Percentiles rank a stretch among this genome's conserved stretches.
Evolutionary conservation across 2,113 vertebrate species (phyloP).

Genomic region (Prunella himalayana): DNA sequence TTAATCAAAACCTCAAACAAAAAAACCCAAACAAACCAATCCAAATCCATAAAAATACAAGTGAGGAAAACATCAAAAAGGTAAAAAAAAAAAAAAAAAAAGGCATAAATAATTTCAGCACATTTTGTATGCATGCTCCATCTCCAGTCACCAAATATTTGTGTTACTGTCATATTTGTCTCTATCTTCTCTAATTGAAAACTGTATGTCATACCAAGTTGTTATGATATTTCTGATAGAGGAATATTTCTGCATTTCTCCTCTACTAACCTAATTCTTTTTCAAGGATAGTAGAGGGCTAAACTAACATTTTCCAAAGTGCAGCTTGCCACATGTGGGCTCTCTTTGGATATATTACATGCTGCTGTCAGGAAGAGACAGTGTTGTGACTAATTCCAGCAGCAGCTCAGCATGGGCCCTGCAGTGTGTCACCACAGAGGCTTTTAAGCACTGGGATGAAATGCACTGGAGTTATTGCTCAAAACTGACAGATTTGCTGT

Average conservation of each 20-base stretch:
- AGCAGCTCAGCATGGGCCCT: neutral
- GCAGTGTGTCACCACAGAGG: neutral
- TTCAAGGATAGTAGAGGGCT: neutral
- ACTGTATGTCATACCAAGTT: neutral
- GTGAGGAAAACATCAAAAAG: neutral
- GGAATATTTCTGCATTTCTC: neutral
- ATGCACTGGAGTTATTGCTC: neutral
- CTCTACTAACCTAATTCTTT: neutral
- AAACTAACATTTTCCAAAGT: neutral
- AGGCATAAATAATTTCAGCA: neutral
- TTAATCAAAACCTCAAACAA: neutral
- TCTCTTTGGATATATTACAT: fast-evolving
- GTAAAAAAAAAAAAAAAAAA: too few relatives aligned
- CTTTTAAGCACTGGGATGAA: neutral
- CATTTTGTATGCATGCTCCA: neutral
- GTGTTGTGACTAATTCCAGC: fast-evolving
- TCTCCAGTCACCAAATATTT: neutral
- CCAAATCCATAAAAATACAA: neutral
- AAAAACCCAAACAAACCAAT: neutral
- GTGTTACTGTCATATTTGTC: neutral
- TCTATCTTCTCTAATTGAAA: neutral
- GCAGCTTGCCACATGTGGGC: neutral
- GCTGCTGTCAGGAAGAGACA: neutral
- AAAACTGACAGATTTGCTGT: neutral
- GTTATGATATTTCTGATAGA: neutral